A percentile compares a stretch with the other conserved stretches of the same genome.
Conservation (phyloP, 2,888 invertebrate species). For the Gasteruption jaculator region DNA sequence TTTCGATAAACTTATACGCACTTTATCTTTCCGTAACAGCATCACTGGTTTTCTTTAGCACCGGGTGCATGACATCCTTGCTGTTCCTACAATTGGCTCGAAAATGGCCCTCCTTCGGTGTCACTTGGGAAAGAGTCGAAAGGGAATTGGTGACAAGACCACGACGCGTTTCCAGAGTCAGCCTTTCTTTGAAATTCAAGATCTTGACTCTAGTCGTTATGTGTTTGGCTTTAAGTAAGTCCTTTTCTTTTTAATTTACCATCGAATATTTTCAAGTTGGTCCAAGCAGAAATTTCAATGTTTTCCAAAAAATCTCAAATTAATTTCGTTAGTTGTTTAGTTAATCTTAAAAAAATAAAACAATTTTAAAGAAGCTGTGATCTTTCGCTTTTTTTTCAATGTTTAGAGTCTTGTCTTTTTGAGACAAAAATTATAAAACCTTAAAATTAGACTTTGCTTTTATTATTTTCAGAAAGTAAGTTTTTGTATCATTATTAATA, state of each 20-base stretch:
- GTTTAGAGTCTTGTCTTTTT: too few relatives aligned
- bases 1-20: too few relatives aligned
- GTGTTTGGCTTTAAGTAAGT: slow-evolving; percentile 52
- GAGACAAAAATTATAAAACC: too few relatives aligned
- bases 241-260: background rate
- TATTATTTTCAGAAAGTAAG: too few relatives aligned
- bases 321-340: slow-evolving; percentile 8
- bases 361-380: too few relatives aligned
- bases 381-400: too few relatives aligned
- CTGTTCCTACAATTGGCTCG: slow-evolving; percentile 56
- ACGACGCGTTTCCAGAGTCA: slow-evolving; percentile 25
- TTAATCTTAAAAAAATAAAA: slow-evolving; percentile 11
- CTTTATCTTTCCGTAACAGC: slow-evolving; percentile 36
- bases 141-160: slow-evolving; percentile 43
- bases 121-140: slow-evolving; percentile 54
- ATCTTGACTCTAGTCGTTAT: slow-evolving; percentile 52
- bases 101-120: slow-evolving; percentile 55
- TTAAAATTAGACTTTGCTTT: too few relatives aligned
- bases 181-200: slow-evolving; percentile 48
- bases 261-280: slow-evolving; percentile 2
- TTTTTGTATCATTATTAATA: too few relatives aligned
- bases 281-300: background rate
- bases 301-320: slow-evolving; percentile 2
- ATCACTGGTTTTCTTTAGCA: slow-evolving; percentile 56
- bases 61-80: slow-evolving; percentile 54